These are phyloP conservation scores for Notarius quadriscutis DNA, from an alignment of 2,113 vertebrate genomes.

Conservation along the genomic window DNA sequence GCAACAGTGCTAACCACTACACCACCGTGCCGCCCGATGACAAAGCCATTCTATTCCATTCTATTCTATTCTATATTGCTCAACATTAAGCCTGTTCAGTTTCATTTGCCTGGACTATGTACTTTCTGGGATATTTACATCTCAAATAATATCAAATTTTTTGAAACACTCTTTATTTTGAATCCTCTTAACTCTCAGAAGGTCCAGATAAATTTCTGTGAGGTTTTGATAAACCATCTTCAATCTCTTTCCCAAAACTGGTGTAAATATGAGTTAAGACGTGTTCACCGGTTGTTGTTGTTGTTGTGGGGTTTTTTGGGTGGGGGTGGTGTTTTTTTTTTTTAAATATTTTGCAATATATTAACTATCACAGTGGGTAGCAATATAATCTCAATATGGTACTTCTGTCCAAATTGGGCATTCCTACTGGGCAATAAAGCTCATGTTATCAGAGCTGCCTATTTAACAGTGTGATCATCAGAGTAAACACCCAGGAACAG, in stretches of 20 bases:
- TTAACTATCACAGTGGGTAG: not conserved
- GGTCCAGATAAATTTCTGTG: slow-evolving; percentile 3
- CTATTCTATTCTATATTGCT: too few relatives aligned
- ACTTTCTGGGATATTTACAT: too few relatives aligned
- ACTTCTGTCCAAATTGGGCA: not conserved
- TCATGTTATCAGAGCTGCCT: slow-evolving; percentile 65
- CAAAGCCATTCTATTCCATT: too few relatives aligned
- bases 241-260: not conserved
- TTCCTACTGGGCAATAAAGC: slow-evolving; percentile 56
- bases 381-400: slow-evolving; percentile 8
- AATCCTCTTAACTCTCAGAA: not conserved
- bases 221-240: not conserved
- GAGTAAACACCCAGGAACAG: slow-evolving; percentile 69
- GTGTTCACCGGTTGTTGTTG: not conserved
- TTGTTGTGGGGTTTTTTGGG: too few relatives aligned
- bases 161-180: too few relatives aligned
- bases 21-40: too few relatives aligned
- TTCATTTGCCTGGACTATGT: too few relatives aligned
- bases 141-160: too few relatives aligned
- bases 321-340: not conserved
- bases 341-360: slow-evolving; percentile 21
- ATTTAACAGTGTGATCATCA: slow-evolving; percentile 65
- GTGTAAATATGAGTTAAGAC: not conserved
- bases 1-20: too few relatives aligned
- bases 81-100: too few relatives aligned